Conservation (phyloP, 2,113 vertebrate species). For the Lagopus leucura region DNA sequence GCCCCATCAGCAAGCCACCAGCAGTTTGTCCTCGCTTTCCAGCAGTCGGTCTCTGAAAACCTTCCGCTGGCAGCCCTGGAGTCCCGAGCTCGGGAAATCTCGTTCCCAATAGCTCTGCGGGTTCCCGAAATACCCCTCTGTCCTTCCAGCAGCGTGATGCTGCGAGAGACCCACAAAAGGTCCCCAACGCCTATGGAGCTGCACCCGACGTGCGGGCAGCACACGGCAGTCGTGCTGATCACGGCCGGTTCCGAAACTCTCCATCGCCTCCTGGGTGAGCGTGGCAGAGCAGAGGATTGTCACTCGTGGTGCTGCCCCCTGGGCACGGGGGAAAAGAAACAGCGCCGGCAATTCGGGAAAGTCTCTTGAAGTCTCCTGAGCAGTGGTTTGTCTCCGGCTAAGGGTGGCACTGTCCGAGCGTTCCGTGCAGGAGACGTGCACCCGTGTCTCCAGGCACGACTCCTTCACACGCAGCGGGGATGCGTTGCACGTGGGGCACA, state of each 20-base stretch:
- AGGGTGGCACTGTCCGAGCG: neutral
- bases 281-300: neutral
- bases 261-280: neutral
- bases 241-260: neutral
- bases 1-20: neutral
- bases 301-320: neutral
- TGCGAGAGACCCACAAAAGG: no score
- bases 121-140: neutral
- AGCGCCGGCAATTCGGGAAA: neutral
- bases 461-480: neutral
- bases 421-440: neutral
- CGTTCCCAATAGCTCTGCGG: neutral
- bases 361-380: neutral
- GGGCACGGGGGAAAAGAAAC: neutral
- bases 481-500: neutral
- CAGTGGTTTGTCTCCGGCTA: rapidly evolving
- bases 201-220: neutral
- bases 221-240: neutral
- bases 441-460: neutral
- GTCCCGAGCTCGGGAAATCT: neutral
- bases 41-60: neutral
- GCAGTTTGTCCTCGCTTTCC: neutral
- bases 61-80: neutral
- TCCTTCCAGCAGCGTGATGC: neutral
- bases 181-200: neutral